Conservation (phyloP, 2,797 vertebrate species). For the Gouania willdenowi region DNA sequence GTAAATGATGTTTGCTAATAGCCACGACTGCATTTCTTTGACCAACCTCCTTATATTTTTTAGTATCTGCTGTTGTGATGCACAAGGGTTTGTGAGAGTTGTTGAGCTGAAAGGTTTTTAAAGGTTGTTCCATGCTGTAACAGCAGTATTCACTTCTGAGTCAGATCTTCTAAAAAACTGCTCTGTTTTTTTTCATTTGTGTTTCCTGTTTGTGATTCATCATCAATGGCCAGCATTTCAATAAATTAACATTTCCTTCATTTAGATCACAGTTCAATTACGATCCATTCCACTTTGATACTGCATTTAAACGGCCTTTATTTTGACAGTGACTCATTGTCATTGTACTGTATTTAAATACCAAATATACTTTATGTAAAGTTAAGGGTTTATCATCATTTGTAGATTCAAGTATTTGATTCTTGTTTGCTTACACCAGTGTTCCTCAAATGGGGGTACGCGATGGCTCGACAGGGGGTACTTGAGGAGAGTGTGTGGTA, state of each 20-base stretch:
- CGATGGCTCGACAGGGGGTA: no score
- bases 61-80: neutral
- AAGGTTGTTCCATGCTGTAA: slow-evolving; percentile 10
- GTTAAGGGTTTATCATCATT: slow-evolving; percentile 3
- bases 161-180: slow-evolving; percentile 55
- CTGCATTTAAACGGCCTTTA: slow-evolving; percentile 5
- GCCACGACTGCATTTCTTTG: neutral
- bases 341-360: no score
- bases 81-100: neutral
- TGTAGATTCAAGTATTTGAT: slow-evolving; percentile 14
- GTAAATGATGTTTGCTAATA: neutral
- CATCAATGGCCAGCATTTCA: slow-evolving; percentile 42
- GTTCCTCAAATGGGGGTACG: no score
- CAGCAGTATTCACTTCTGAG: slow-evolving; percentile 53
- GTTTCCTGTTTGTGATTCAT: slow-evolving; percentile 54
- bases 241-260: slow-evolving; percentile 34
- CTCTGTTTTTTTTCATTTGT: slow-evolving; percentile 54
- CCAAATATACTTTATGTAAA: no score
- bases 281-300: no score
- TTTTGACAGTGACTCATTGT: no score
- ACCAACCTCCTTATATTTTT: neutral
- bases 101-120: neutral
- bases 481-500: no score
- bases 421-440: slow-evolving; percentile 25
- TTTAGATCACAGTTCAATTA: slow-evolving; percentile 19